Evolutionary conservation across 1,140 invertebrate species (phyloP).

Genomic region (Bombus balteatus): DNA sequence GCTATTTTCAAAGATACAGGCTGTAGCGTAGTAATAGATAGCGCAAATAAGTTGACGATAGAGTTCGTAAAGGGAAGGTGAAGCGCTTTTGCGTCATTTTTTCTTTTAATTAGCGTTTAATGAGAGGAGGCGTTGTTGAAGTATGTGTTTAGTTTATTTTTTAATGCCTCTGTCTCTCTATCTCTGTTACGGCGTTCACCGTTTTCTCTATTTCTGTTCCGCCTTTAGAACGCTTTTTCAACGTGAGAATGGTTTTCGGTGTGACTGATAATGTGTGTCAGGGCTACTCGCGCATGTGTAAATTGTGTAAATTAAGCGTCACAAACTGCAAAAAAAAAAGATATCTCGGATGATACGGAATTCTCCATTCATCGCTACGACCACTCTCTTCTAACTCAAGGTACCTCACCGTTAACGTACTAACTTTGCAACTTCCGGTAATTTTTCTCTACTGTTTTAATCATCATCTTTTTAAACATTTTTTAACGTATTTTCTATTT

Average conservation of each 20-base stretch:
- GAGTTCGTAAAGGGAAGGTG: slow-evolving; percentile 13
- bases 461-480: slow-evolving; percentile 56
- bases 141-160: slow-evolving; percentile 42
- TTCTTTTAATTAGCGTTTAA: slow-evolving; percentile 9
- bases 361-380: slow-evolving; percentile 63
- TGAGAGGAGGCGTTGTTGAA: slow-evolving; percentile 15
- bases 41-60: slow-evolving; percentile 22
- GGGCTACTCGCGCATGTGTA: slow-evolving; percentile 77
- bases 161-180: slow-evolving; percentile 20
- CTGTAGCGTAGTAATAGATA: slow-evolving; percentile 44
- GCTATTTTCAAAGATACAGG: slow-evolving; percentile 18
- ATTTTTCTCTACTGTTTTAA: slow-evolving; percentile 58
- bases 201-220: slow-evolving; percentile 30
- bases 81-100: slow-evolving; percentile 40
- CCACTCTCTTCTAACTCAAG: slow-evolving; percentile 65
- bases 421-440: slow-evolving; percentile 59
- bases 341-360: slow-evolving; percentile 63
- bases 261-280: slow-evolving; percentile 64
- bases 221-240: slow-evolving; percentile 62
- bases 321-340: slow-evolving; percentile 50
- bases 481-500: slow-evolving; percentile 59
- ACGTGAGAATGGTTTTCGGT: slow-evolving; percentile 66
- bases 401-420: slow-evolving; percentile 60
- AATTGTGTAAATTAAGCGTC: slow-evolving; percentile 69
- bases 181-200: slow-evolving; percentile 41